Base-by-base conservation (phyloP, 2,113 vertebrate species). In the Bettongia penicillata region DNA sequence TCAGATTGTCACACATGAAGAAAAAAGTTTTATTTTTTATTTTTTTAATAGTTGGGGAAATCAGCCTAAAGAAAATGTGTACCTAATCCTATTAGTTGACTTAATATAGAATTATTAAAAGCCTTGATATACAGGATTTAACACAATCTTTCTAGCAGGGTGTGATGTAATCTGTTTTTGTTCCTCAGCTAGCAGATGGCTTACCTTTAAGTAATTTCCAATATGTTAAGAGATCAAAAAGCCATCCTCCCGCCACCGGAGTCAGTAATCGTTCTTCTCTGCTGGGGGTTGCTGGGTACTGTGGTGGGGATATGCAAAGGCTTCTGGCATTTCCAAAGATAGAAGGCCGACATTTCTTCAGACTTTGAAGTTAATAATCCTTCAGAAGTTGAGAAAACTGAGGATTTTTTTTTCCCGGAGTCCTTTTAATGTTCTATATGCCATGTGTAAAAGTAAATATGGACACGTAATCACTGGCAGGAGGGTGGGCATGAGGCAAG, bases 321-420 rank as follows among this genome's bases (percentile, higher is more conserved):
- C 99, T 99, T 98, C 98, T 99, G 99, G 99, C 99, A 99, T 99
- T 99, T 99, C 99, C 99, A 99, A 99, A 99, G 99, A 99, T 99
- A 99, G 99, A 98, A 99, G 98, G 98, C 98, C 98, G 99, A 99
- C 99, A 99, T 99, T 99, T 99, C 99, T 99, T 99, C 98, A 98
- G 98, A 99, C 99, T 99, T 99, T 99, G 99, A 99, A 99, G 99
- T 99, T 99, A 99, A 99, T 99, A 99, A 99, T 99, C 99, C 99
- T 99, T 99, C 98, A 99, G 99, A 99, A 99, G 99, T 99, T 99
- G 97, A 98, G 98, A 99, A 99, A 99, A 98, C 98, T 98, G 98
- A 97, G 98, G 98, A 96, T 99, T 99, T 99, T 77, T 99, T 77
- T 84, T 84, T 84, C 10, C 98, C 96, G 97, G 98, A 98, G 98